Conservation (phyloP, 30 jellyfish, hydroid and myxozoan species). For the Sanderia malayensis region DNA sequence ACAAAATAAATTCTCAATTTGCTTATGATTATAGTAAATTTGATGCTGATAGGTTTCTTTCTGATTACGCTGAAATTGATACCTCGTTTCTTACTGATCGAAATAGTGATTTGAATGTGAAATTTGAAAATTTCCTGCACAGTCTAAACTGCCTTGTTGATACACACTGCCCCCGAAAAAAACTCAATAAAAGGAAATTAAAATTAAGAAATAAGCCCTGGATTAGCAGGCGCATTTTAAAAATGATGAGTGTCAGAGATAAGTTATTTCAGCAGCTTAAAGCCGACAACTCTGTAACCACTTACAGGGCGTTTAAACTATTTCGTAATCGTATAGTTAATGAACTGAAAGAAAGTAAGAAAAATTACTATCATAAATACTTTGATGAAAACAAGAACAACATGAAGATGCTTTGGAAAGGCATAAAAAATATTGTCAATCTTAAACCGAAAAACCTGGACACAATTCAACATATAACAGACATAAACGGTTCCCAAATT, state of each 20-base stretch:
- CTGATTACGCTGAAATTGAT: constrained; percentile 33
- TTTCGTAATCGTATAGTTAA: constrained; percentile 56
- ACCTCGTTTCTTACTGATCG: constrained; percentile 18
- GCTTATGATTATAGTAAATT: constrained; percentile 40
- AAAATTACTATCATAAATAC: constrained; percentile 12
- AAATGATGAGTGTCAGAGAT: constrained; percentile 48
- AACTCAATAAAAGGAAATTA: constrained; percentile 18
- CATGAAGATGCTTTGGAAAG: constrained; percentile 49
- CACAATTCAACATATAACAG: constrained; percentile 36
- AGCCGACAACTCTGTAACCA: constrained; percentile 7
- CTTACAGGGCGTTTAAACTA: constrained; percentile 15
- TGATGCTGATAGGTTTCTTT: constrained; percentile 20
- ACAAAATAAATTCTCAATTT: constrained; percentile 8
- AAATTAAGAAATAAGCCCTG: constrained; percentile 47
- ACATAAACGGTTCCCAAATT: constrained; percentile 21
- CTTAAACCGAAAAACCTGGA: constrained; percentile 31
- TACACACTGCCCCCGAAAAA: constrained; percentile 38
- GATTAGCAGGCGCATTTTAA: constrained; percentile 20
- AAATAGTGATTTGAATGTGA: constrained; percentile 27
- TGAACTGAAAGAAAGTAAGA: constrained; percentile 23
- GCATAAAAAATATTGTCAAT: constrained; percentile 20
- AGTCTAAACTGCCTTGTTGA: constrained; percentile 33
- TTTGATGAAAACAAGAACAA: constrained; percentile 18
- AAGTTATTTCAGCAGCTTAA: constrained; percentile 28
- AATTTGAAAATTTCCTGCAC: constrained; percentile 39